Percentiles rank a stretch among this genome's conserved stretches.
Conservation (phyloP, 2,797 vertebrate species). For the Gymnoscopelus microlampas region DNA sequence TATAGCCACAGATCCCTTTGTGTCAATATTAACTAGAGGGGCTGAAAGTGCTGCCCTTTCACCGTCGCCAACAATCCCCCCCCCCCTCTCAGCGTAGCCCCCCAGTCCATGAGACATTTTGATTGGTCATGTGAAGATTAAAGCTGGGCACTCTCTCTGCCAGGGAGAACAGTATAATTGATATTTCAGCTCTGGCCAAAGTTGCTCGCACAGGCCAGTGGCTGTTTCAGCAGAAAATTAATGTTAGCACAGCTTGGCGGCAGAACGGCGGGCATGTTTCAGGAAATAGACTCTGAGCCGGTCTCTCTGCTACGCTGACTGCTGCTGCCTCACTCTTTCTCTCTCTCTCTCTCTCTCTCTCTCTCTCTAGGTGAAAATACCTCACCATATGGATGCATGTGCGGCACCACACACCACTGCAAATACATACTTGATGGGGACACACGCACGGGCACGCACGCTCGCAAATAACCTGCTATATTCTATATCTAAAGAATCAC, state of each 20-base stretch:
- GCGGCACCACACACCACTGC: too few relatives aligned
- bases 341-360: not conserved
- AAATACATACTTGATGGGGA: too few relatives aligned
- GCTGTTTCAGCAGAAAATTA: constrained; percentile 83
- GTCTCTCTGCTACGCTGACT: constrained; percentile 70
- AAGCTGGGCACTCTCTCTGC: constrained; percentile 74
- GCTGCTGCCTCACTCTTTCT: constrained; percentile 43
- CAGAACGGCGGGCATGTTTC: constrained; percentile 71
- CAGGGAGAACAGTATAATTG: constrained; percentile 81
- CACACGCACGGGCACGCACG: not conserved
- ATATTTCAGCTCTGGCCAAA: constrained; percentile 83
- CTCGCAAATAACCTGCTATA: constrained; percentile 6
- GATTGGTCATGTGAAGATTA: constrained; percentile 82
- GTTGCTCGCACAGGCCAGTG: constrained; percentile 76
- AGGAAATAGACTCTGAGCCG: constrained; percentile 72
- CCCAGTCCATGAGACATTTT: constrained; percentile 72
- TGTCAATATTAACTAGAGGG: constrained; percentile 66
- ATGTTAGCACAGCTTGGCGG: constrained; percentile 79
- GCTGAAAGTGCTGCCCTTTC: constrained; percentile 69
- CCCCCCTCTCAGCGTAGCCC: constrained; percentile 62
- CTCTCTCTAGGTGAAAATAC: constrained; percentile 50
- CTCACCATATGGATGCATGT: too few relatives aligned
- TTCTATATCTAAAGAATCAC: constrained; percentile 24
- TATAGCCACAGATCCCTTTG: constrained; percentile 45
- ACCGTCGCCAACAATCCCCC: constrained; percentile 67